Base-by-base conservation (phyloP, 23 tunicate genomes). In the Phallusia fumigata region DNA sequence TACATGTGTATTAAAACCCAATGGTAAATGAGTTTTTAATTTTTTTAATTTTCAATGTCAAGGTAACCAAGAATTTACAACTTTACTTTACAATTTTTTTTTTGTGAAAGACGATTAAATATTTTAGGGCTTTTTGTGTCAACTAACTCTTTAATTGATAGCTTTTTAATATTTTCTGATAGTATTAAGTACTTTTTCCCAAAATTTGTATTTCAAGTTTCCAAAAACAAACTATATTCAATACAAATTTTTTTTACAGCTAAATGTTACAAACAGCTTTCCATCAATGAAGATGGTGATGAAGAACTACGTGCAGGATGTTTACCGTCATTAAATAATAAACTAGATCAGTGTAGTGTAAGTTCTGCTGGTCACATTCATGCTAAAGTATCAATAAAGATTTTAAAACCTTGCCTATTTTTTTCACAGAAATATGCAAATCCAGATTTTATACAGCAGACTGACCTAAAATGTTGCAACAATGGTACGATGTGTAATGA, bases 331-430 rank as follows among this genome's bases (percentile, higher is more conserved):
- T 74, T 11, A 44, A 75, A 80, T 16, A 40, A 58, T 22, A 74
- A 83, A 64, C 22, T 92, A 18, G 87, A 92, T 36, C 97, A 92
- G 80, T 92, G 97, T 73, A 79, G 84, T 84, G 97, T 92, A 83
- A 84, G 97, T 72, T 22, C 0, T 19, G 0, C 35, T 31, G 32
- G 11, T 28, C 33, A 34, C 22, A 3, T 45, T 0, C 28, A 77
- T 40, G 58, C 77, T 31, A 40, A 40, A 40, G 18, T 21, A 77
- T 31, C 77, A 0, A 74, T 74, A 74, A 74, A 74, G 28, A 24
- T 74, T 52, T 19, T n/a, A n/a, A n/a, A n/a, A n/a, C n/a, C n/a
- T n/a, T n/a, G n/a, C n/a, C n/a, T n/a, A n/a, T 40, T 21, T 53
- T 31, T 53, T n/a, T n/a, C n/a, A n/a, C n/a, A 90, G 95, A 85